These are phyloP conservation scores for Stenopsyche tienmushanensis DNA, from an alignment of 1,140 invertebrate species.

Conservation along the genomic window DNA sequence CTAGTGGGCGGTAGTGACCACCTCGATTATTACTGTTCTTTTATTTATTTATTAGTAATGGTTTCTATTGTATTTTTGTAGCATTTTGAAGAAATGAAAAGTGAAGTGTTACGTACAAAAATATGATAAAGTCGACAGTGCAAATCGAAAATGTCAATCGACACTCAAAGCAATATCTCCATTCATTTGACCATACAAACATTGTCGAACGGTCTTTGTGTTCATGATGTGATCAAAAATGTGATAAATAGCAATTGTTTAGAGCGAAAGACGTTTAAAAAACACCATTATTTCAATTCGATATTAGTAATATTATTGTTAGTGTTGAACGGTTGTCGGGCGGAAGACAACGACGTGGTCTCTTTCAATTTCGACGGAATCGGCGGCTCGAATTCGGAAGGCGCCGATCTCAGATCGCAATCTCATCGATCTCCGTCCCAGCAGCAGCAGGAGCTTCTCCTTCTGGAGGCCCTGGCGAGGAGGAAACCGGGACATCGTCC, in stretches of 20 bases:
- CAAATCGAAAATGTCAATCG: not conserved
- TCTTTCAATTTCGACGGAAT: conserved; percentile 23
- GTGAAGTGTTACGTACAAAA: not conserved
- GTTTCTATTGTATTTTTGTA: too few species aligned
- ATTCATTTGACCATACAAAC: not conserved
- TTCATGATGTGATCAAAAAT: not conserved
- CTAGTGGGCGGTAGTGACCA: too few species aligned
- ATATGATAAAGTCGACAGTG: not conserved
- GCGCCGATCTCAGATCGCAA: conserved; percentile 45
- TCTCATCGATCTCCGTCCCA: conserved; percentile 63
- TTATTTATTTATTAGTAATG: too few species aligned
- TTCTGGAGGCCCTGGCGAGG: conserved; percentile 69
- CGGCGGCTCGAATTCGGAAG: conserved; percentile 39
- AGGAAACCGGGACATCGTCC: conserved; percentile 59
- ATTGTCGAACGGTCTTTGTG: not conserved
- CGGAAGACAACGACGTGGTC: conserved; percentile 43
- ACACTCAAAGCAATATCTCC: not conserved
- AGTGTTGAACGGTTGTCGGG: too few species aligned
- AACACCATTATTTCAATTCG: too few species aligned
- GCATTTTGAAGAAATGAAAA: too few species aligned
- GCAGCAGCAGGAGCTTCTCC: conserved; percentile 71
- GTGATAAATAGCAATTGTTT: not conserved
- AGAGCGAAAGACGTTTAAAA: too few species aligned
- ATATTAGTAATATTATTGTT: too few species aligned
- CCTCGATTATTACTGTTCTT: too few species aligned